A percentile compares a stretch with the other conserved stretches of the same genome.
Evolutionary conservation across 2,113 vertebrate genomes (phyloP).

Genomic region (Sylvietta virens): DNA sequence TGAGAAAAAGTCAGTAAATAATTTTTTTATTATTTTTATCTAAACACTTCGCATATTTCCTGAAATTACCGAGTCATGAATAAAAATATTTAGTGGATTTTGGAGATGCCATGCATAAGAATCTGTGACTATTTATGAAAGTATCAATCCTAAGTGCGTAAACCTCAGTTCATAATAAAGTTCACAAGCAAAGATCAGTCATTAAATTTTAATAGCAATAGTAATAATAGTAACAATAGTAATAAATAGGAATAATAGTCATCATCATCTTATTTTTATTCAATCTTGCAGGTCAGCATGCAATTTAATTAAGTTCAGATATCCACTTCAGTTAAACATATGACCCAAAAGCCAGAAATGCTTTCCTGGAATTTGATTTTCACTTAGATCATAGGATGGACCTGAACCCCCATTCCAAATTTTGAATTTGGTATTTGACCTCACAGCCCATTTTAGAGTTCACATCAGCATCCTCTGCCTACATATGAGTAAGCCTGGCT

Average conservation of each 20-base stretch:
- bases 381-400: neutral
- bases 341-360: neutral
- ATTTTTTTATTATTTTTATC: neutral
- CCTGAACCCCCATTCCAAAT: neutral
- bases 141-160: neutral
- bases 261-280: neutral
- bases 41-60: neutral
- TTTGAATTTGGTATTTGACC: neutral
- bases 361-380: neutral
- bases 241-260: too few species aligned
- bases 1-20: neutral
- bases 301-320: neutral
- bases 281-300: neutral
- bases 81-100: neutral
- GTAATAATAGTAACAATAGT: neutral
- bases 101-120: neutral
- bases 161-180: neutral
- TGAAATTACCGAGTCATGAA: neutral
- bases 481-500: neutral
- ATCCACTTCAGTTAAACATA: neutral
- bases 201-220: neutral
- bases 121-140: neutral
- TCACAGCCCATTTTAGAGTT: neutral
- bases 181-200: neutral
- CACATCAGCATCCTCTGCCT: neutral